These are phyloP conservation scores for Polia nebulosa DNA, from an alignment of 2,888 invertebrate genomes.

Conservation along the genomic window DNA sequence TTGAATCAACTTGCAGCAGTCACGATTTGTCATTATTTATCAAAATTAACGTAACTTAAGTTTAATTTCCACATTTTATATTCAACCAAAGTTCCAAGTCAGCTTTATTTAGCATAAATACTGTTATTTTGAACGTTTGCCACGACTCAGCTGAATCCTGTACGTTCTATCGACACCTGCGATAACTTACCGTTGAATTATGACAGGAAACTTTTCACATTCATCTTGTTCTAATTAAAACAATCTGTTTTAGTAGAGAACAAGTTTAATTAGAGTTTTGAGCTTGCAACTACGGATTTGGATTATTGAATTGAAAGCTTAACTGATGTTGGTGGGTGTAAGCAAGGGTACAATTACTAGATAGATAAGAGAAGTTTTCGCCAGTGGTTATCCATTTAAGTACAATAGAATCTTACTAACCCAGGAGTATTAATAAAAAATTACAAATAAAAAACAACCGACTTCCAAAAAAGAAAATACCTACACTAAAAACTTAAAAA, in stretches of 20 bases:
- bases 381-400: too few species aligned
- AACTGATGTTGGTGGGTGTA: background rate
- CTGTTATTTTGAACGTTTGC: slow-evolving; percentile 25
- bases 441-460: too few species aligned
- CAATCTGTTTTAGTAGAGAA: slow-evolving; percentile 75
- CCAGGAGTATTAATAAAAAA: too few species aligned
- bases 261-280: slow-evolving; percentile 74
- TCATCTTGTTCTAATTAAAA: slow-evolving; percentile 78
- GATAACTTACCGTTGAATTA: slow-evolving; percentile 65
- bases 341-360: too few species aligned
- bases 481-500: too few species aligned
- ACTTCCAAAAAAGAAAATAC: too few species aligned
- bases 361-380: too few species aligned
- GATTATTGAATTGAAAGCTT: slow-evolving; percentile 10
- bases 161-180: slow-evolving; percentile 60
- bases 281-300: slow-evolving; percentile 30
- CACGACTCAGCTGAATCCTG: slow-evolving; percentile 23
- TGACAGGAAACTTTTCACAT: slow-evolving; percentile 75
- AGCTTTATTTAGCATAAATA: slow-evolving; percentile 28
- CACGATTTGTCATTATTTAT: too few species aligned
- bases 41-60: too few species aligned
- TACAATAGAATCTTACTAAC: too few species aligned
- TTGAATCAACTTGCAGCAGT: too few species aligned
- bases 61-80: background rate
- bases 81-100: background rate